A percentile compares a stretch with the other conserved stretches of the same genome.
These are phyloP conservation scores for Bufo bufo DNA, from an alignment of 2,113 vertebrate species.

Conservation along the genomic window DNA sequence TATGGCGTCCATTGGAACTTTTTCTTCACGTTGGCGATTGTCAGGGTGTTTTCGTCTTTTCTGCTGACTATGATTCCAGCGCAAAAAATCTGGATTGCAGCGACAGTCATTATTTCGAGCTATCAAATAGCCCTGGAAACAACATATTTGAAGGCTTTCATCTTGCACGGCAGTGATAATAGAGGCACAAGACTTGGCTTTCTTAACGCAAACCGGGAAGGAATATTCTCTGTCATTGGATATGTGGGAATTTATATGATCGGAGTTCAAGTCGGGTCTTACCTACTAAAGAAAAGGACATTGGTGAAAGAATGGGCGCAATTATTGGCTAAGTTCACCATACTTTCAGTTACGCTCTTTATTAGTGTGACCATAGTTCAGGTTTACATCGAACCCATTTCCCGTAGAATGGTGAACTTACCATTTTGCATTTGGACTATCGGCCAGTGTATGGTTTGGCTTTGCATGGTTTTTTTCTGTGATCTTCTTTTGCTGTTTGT, in stretches of 20 bases:
- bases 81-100: slow-evolving; percentile 76
- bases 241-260: slow-evolving; percentile 89
- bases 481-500: slow-evolving; percentile 82
- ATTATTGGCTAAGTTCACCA: slow-evolving; percentile 65
- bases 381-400: slow-evolving; percentile 76
- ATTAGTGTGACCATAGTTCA: slow-evolving; percentile 71
- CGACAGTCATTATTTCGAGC: slow-evolving; percentile 70
- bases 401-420: slow-evolving; percentile 89
- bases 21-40: slow-evolving; percentile 89
- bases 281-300: slow-evolving; percentile 73
- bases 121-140: slow-evolving; percentile 84
- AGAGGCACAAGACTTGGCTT: slow-evolving; percentile 73
- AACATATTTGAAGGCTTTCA: slow-evolving; percentile 79
- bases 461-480: slow-evolving; percentile 71
- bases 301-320: slow-evolving; percentile 77
- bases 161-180: slow-evolving; percentile 81
- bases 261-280: slow-evolving; percentile 87
- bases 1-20: slow-evolving; percentile 98
- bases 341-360: slow-evolving; percentile 69
- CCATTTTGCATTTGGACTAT: slow-evolving; percentile 68
- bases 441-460: slow-evolving; percentile 72
- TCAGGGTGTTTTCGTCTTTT: slow-evolving; percentile 81
- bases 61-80: slow-evolving; percentile 77
- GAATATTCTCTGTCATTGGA: slow-evolving; percentile 84
- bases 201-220: slow-evolving; percentile 90